Conservation (phyloP, 2,797 vertebrate species). For the Mionectes olivaceus region DNA sequence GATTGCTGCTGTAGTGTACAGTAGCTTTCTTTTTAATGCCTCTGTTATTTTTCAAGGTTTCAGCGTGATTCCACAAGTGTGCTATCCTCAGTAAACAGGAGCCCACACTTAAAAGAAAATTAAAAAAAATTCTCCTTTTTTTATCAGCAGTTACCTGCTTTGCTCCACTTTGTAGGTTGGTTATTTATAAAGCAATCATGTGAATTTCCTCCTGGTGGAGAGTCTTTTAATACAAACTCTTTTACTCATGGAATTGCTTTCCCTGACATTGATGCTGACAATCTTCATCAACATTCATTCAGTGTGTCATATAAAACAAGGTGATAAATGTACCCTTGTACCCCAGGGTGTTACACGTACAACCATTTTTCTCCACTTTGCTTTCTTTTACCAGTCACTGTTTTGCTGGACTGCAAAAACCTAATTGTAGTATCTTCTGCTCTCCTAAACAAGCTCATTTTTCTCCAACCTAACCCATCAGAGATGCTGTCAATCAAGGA, state of each 20-base stretch:
- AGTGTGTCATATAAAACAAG: slow-evolving; percentile 35
- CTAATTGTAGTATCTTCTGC: slow-evolving; percentile 64
- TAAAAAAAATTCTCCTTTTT: background rate
- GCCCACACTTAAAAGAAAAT: background rate
- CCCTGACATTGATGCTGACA: slow-evolving; percentile 6
- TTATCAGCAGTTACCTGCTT: background rate
- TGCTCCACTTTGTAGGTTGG: background rate
- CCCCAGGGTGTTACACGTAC: background rate
- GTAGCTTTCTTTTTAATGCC: background rate
- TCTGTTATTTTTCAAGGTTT: background rate
- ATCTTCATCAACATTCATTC: slow-evolving; percentile 45
- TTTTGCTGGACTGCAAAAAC: slow-evolving; percentile 5
- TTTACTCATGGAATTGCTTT: slow-evolving; percentile 34
- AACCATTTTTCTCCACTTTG: slow-evolving; percentile 38
- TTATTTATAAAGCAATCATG: slow-evolving; percentile 10
- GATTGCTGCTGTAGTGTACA: background rate
- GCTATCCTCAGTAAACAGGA: background rate
- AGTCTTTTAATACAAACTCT: slow-evolving; percentile 17
- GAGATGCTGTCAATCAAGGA: slow-evolving; percentile 56
- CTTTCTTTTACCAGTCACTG: slow-evolving; percentile 22
- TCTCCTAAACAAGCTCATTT: slow-evolving; percentile 69
- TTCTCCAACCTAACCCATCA: slow-evolving; percentile 61
- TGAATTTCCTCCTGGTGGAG: slow-evolving; percentile 21
- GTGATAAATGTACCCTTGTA: slow-evolving; percentile 46
- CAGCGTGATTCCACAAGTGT: background rate